Conservation (phyloP, 2,888 invertebrate species). For the Entomobrya proxima region DNA sequence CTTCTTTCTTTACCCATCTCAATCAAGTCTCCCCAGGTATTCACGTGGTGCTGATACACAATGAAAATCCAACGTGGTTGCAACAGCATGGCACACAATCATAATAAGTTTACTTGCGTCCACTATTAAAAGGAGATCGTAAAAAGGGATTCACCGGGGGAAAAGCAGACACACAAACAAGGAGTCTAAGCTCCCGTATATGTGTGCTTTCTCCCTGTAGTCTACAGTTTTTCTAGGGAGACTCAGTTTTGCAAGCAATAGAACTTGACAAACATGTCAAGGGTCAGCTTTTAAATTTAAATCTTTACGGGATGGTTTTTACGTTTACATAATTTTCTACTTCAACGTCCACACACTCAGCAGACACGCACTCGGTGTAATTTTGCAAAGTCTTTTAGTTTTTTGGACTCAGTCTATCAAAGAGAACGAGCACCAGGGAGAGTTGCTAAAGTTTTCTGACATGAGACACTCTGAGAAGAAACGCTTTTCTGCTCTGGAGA, state of each 20-base stretch:
- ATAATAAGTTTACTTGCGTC: constrained; percentile 5
- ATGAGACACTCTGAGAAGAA: background rate
- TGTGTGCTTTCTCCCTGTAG: background rate
- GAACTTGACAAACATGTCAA: constrained; percentile 19
- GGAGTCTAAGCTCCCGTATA: background rate
- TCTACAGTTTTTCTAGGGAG: background rate
- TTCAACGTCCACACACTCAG: background rate
- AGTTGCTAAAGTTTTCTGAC: constrained; percentile 6
- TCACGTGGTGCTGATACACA: constrained; percentile 46
- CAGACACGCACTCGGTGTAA: background rate
- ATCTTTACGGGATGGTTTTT: background rate
- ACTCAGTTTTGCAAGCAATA: background rate
- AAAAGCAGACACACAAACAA: background rate
- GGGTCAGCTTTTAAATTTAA: constrained; percentile 32
- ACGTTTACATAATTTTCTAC: background rate
- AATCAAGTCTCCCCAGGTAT: constrained; percentile 64
- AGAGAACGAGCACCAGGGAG: background rate
- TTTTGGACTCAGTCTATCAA: constrained; percentile 1
- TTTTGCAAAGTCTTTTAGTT: background rate
- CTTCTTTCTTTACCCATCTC: constrained; percentile 50
- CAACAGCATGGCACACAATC: constrained; percentile 44
- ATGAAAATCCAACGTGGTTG: constrained; percentile 23
- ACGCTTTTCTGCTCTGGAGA: constrained; percentile 22
- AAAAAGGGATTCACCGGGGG: constrained; percentile 19
- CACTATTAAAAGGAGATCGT: background rate